Evolutionary conservation across 92 coral and sea anemone species (phyloP).

Genomic region (Hydrozoanthus gracilis): DNA sequence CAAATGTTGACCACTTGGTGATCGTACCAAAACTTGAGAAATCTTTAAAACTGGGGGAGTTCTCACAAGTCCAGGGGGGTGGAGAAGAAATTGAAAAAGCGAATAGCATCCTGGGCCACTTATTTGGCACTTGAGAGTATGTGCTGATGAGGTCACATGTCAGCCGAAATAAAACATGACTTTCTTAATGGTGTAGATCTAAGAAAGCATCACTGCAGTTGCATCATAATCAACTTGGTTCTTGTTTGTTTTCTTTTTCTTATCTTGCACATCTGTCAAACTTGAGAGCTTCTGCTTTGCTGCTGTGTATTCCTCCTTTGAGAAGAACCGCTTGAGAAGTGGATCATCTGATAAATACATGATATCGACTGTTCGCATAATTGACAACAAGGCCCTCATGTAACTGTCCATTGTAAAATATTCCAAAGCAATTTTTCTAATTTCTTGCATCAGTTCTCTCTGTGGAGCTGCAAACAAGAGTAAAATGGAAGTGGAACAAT

Average conservation of each 20-base stretch:
- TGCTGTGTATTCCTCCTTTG: constrained; percentile 61
- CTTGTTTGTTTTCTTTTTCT: constrained; percentile 25
- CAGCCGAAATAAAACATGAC: too few species aligned
- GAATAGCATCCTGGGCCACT: too few species aligned
- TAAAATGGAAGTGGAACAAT: neutral
- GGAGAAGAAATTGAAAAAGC: too few species aligned
- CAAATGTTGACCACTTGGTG: too few species aligned
- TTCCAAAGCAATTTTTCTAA: constrained; percentile 70
- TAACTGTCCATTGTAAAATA: constrained; percentile 56
- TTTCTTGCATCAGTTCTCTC: constrained; percentile 58
- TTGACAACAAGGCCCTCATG: constrained; percentile 63
- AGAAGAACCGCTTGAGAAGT: constrained; percentile 63
- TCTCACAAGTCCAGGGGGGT: too few species aligned
- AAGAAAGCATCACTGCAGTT: neutral
- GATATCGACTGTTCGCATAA: constrained; percentile 62
- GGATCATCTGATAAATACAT: constrained; percentile 49
- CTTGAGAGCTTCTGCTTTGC: constrained; percentile 63
- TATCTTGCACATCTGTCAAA: constrained; percentile 36
- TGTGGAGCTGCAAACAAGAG: constrained; percentile 51
- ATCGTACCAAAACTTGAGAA: too few species aligned
- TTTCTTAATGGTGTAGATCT: neutral
- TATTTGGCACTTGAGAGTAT: too few species aligned
- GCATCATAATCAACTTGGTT: constrained; percentile 39
- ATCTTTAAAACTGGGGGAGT: too few species aligned
- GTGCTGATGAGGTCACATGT: too few species aligned